Evolutionary conservation across 2,113 vertebrate genomes (phyloP).

Genomic region (Orthonyx spaldingii): DNA sequence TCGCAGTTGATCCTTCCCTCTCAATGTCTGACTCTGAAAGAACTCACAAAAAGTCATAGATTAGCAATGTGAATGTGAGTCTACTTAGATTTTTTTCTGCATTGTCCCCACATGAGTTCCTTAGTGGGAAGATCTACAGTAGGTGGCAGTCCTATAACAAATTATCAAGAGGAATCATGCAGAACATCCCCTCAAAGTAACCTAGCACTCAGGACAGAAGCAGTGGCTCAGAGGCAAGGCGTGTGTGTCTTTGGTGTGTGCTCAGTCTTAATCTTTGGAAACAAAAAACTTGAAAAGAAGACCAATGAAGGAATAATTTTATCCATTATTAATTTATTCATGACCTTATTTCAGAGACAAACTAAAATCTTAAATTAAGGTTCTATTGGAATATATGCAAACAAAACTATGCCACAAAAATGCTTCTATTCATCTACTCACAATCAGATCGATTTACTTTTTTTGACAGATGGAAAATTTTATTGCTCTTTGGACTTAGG

Average conservation of each 20-base stretch:
- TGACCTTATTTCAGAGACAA: not conserved
- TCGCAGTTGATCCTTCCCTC: not conserved
- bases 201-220: not conserved
- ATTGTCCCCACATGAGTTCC: not conserved
- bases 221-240: not conserved
- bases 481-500: not conserved
- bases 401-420: not conserved
- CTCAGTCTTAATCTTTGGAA: not conserved
- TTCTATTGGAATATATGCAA: not conserved
- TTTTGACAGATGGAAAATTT: not conserved
- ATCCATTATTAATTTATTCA: not conserved
- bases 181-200: not conserved
- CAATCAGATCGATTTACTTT: not conserved
- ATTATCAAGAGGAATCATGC: not conserved
- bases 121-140: not conserved
- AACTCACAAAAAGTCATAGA: not conserved
- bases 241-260: not conserved
- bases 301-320: not conserved
- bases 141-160: not conserved
- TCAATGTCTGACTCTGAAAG: not conserved
- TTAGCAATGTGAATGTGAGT: not conserved
- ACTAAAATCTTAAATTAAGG: not conserved
- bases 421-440: not conserved
- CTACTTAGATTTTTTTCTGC: not conserved
- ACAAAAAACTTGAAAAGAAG: not conserved